A percentile compares a stretch with the other conserved stretches of the same genome.
phyloP scores from a whole-genome alignment of 2,797 vertebrate species.

The Acipenser oxyrinchus region DNA sequence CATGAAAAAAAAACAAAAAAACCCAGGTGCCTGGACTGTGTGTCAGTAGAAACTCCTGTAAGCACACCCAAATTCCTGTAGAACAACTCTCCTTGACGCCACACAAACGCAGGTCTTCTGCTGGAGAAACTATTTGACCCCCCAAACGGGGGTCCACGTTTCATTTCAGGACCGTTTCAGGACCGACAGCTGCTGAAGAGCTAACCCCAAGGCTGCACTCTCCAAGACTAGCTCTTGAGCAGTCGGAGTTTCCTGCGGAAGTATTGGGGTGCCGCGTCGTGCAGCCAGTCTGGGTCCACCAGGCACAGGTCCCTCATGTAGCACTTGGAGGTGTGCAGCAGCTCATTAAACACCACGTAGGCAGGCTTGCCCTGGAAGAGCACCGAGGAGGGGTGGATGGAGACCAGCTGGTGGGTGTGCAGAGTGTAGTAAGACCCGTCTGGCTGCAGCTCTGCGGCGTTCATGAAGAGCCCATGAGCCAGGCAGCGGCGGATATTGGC shows the following conservation, averaged over 20 bases:
- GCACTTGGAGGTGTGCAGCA: slow-evolving; percentile 84
- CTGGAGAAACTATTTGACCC: too few relatives aligned
- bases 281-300: slow-evolving; percentile 86
- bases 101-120: too few relatives aligned
- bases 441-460: slow-evolving; percentile 77
- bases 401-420: slow-evolving; percentile 74
- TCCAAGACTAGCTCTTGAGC: slow-evolving; percentile 49
- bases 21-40: too few relatives aligned
- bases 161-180: too few relatives aligned
- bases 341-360: slow-evolving; percentile 80
- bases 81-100: too few relatives aligned
- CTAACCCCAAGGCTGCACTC: slow-evolving; percentile 8
- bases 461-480: slow-evolving; percentile 84
- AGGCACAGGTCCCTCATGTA: slow-evolving; percentile 92
- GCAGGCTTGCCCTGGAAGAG: slow-evolving; percentile 87
- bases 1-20: too few relatives aligned
- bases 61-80: too few relatives aligned
- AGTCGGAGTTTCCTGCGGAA: slow-evolving; percentile 74
- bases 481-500: slow-evolving; percentile 77
- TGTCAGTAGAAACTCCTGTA: too few relatives aligned
- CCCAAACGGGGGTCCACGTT: too few relatives aligned
- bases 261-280: slow-evolving; percentile 79
- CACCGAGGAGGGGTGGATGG: slow-evolving; percentile 89
- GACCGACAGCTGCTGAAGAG: neutral
- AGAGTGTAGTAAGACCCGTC: slow-evolving; percentile 79